Evolutionary conservation across 2,888 invertebrate species (phyloP).

Genomic region (Schizaphis graminum): DNA sequence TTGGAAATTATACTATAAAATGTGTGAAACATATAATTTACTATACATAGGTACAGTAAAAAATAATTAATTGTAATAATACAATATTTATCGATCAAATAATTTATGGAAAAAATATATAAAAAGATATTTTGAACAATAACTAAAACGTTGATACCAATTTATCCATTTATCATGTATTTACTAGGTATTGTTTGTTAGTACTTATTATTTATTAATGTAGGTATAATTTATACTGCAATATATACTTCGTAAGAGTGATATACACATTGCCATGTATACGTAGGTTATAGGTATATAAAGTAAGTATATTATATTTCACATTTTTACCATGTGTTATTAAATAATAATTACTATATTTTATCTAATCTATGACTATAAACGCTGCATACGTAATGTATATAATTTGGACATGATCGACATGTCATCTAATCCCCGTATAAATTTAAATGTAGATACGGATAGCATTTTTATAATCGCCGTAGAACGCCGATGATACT

Average conservation of each 20-base stretch:
- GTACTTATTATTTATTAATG: not conserved
- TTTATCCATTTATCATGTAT: not conserved
- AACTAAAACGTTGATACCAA: not conserved
- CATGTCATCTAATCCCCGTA: not conserved
- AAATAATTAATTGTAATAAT: no score
- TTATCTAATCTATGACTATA: conserved; percentile 5
- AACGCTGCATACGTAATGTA: not conserved
- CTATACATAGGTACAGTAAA: no score
- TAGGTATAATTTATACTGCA: no score
- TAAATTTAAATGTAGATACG: not conserved
- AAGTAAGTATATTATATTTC: not conserved
- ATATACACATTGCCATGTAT: not conserved
- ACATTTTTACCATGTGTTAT: not conserved
- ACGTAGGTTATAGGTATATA: not conserved
- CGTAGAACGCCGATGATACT: not conserved
- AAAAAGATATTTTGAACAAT: no score
- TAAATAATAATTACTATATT: not conserved
- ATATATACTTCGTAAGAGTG: not conserved
- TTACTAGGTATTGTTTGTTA: not conserved
- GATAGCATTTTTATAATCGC: not conserved
- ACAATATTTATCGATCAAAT: not conserved
- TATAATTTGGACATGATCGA: not conserved
- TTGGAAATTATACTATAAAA: not conserved
- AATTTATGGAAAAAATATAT: not conserved
- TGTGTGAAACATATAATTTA: not conserved